Base-by-base conservation (phyloP, 2,797 vertebrate species). In the Pagetopsis macropterus region DNA sequence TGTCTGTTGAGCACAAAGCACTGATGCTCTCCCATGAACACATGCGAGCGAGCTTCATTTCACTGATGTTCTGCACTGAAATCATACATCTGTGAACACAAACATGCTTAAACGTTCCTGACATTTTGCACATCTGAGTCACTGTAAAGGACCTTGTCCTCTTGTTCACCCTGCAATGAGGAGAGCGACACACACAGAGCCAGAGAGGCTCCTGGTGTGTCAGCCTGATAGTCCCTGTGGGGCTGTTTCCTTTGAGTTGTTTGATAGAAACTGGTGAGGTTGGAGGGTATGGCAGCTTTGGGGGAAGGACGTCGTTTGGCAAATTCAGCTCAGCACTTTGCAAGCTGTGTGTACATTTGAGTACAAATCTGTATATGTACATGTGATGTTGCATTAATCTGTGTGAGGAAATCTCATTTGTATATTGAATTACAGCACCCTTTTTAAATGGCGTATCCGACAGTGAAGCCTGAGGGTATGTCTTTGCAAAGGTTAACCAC, bases 111-210 rank as follows among this genome's bases (percentile, higher is more conserved):
- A 78, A 70, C 49, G 45, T 46, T 77, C 7, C 57, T 87, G 87
- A 85, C 80, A 83, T 83, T 81, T 66, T 72, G 76, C 60, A 74
- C 76, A 54, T 75, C 54, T 71, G 86, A 87, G 78, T 83, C 65
- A 80, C 40, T 51, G 44, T 60, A 59, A 73, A 84, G n/a, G 78
- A 87, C 75, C 63, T 67, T 88, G 75, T 81, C 78, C 70, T 70
- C 45, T 73, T 40, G 64, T 67, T 78, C 76, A 81, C 76, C 79
- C 73, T 49, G 58, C 70, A 78, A 72, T 63, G 63, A 68, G 45
- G 33, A 75, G 51, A 79, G 52, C 64, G 21, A 41, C 37, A 56
- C 15, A 49, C 9, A 65, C 2, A 71, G 51, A 82, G 60, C 10
- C 66, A 56, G 23, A 72, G 57, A 56, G 57, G 27, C 66, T 75